Conservation (phyloP, 2,797 vertebrate species). For the Hydrophis major region DNA sequence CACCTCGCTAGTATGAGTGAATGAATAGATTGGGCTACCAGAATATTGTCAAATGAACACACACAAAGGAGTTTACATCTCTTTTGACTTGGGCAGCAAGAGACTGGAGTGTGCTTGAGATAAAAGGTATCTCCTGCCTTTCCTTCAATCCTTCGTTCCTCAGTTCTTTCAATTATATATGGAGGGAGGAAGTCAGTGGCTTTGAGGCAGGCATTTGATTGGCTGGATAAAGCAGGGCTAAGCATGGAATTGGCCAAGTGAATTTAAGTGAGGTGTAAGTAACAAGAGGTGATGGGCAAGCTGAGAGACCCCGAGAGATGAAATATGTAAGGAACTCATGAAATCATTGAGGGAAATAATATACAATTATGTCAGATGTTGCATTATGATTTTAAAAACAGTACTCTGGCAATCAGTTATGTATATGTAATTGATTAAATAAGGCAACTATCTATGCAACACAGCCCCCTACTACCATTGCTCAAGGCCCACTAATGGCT, state of each 20-base stretch:
- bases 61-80: not conserved
- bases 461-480: not conserved
- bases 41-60: not conserved
- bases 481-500: not conserved
- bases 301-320: not conserved
- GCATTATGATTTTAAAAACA: not conserved
- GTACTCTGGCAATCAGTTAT: not conserved
- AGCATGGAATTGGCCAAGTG: not conserved
- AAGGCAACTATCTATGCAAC: not conserved
- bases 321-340: not conserved
- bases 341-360: not conserved
- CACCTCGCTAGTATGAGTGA: not conserved
- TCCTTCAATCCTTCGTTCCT: not conserved
- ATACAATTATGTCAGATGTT: not conserved
- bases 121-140: not conserved
- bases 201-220: not conserved
- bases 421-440: not conserved
- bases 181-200: not conserved
- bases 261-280: not conserved
- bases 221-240: not conserved
- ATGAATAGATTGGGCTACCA: not conserved
- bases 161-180: not conserved
- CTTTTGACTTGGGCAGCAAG: not conserved
- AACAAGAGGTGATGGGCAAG: not conserved
- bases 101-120: not conserved